Conservation (phyloP, 2,888 invertebrate species). For the Busseola fusca region DNA sequence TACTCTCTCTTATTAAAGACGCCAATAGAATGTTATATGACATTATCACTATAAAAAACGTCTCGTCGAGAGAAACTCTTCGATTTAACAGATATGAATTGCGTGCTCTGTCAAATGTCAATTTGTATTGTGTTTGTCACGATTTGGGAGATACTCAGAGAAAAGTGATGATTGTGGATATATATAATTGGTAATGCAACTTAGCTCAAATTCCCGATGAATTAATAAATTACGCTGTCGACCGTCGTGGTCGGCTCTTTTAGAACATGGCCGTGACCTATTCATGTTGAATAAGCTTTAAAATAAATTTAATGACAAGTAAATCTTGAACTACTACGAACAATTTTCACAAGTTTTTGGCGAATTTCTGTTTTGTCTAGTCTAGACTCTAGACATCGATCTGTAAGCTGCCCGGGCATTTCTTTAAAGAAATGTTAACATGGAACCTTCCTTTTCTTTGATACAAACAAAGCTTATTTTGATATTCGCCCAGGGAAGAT, state of each 20-base stretch:
- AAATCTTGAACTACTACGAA: conserved; percentile 11
- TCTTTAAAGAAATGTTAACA: conserved; percentile 11
- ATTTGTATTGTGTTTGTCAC: conserved; percentile 14
- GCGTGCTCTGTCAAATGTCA: conserved; percentile 58
- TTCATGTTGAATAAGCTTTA: conserved; percentile 18
- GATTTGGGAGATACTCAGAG: conserved; percentile 23
- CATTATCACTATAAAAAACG: conserved; percentile 29
- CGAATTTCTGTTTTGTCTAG: conserved; percentile 27
- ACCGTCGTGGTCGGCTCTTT: conserved; percentile 17
- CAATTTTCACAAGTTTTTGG: not conserved
- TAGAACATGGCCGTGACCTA: conserved; percentile 34
- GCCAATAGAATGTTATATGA: conserved; percentile 35
- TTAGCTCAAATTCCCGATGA: conserved; percentile 12
- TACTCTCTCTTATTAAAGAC: conserved; percentile 45
- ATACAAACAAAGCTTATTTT: conserved; percentile 12
- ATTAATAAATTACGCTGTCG: conserved; percentile 32
- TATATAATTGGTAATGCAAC: conserved; percentile 1
- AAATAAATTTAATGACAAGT: conserved; percentile 26
- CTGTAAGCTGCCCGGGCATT: not conserved
- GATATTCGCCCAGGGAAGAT: conserved; percentile 1
- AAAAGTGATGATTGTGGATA: conserved; percentile 7
- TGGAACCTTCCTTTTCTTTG: not conserved
- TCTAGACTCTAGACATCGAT: conserved; percentile 30
- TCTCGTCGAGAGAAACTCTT: conserved; percentile 31
- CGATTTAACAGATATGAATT: conserved; percentile 26